Evolutionary conservation across 64 coral and sea anemone species (phyloP).

Genomic region (Pocillopora verrucosa): DNA sequence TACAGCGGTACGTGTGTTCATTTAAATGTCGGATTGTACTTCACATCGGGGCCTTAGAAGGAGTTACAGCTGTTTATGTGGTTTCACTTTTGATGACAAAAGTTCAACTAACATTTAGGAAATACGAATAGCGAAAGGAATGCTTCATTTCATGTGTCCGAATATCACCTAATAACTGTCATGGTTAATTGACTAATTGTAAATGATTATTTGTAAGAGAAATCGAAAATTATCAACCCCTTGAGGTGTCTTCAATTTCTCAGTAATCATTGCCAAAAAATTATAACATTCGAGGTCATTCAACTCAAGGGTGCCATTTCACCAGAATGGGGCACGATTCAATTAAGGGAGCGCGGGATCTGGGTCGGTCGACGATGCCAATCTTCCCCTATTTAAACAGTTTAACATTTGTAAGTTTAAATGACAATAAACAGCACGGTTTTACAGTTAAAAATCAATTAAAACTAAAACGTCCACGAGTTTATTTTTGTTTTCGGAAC

Average conservation of each 20-base stretch:
- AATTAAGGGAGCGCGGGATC: background rate
- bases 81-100: background rate
- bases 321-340: too few species aligned
- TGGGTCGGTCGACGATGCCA: background rate
- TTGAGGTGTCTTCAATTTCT: background rate
- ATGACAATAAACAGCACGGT: background rate
- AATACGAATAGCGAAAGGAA: background rate
- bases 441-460: background rate
- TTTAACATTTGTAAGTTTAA: background rate
- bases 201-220: background rate
- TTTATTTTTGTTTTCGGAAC: background rate
- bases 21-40: background rate
- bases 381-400: background rate
- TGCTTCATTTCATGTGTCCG: background rate
- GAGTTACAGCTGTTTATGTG: background rate
- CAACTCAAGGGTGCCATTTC: too few species aligned
- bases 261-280: background rate
- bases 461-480: background rate
- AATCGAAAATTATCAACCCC: background rate
- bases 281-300: too few species aligned
- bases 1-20: background rate
- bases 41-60: background rate
- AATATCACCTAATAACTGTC: background rate
- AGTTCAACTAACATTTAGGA: background rate
- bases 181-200: background rate